phyloP scores from a whole-genome alignment of 1,140 invertebrate species.

The Cephus cinctus region DNA sequence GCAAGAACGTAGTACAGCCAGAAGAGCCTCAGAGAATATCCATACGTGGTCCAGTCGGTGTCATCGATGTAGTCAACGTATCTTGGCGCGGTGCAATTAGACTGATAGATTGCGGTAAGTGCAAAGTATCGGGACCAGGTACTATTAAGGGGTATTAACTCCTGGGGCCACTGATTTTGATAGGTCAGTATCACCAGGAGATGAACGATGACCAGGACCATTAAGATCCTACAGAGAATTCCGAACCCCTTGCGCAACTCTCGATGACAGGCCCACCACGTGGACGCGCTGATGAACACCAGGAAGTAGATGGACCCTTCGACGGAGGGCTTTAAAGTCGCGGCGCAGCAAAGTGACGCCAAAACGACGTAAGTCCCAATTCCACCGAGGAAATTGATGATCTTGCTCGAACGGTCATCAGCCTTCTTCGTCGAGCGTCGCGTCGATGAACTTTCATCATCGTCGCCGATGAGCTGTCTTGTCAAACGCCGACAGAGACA shows the following conservation, averaged over 20 bases:
- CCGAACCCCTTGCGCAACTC: constrained; percentile 73
- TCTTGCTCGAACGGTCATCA: constrained; percentile 25
- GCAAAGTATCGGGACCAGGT: constrained; percentile 72
- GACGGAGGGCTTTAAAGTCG: constrained; percentile 75
- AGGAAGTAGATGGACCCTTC: constrained; percentile 83
- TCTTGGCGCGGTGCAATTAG: constrained; percentile 65
- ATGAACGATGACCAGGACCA: constrained; percentile 75
- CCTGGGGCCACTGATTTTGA: constrained; percentile 82
- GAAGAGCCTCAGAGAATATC: constrained; percentile 73
- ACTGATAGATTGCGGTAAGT: constrained; percentile 61
- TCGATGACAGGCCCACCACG: constrained; percentile 85
- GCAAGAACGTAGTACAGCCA: constrained; percentile 73
- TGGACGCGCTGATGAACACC: constrained; percentile 79
- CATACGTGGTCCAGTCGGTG: constrained; percentile 69
- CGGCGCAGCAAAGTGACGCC: constrained; percentile 73
- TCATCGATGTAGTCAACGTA: constrained; percentile 59
- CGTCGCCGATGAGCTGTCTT: constrained; percentile 40
- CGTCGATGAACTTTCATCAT: constrained; percentile 46
- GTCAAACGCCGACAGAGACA: constrained; percentile 49
- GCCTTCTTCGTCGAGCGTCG: constrained; percentile 39
- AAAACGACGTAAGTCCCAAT: constrained; percentile 70
- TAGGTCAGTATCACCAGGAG: constrained; percentile 78
- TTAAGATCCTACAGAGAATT: constrained; percentile 67
- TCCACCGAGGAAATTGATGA: constrained; percentile 44
- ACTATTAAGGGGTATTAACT: constrained; percentile 67